phyloP scores from a whole-genome alignment of 2,797 vertebrate species.

The Glossophaga mutica region DNA sequence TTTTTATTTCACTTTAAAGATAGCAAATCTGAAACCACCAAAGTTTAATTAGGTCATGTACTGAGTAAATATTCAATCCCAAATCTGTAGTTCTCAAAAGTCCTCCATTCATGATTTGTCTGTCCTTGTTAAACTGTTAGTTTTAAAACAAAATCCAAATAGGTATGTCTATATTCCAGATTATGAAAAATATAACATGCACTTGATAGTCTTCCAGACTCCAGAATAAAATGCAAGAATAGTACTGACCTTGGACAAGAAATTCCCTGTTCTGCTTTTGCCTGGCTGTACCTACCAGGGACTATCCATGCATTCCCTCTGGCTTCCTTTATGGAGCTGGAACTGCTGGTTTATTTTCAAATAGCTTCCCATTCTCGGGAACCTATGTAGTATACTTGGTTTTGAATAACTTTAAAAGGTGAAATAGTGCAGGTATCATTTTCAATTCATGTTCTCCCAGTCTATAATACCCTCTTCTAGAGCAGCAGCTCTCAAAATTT shows the following conservation, averaged over 20 bases:
- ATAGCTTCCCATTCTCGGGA: not conserved
- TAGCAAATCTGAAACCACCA: not conserved
- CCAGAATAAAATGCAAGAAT: not conserved
- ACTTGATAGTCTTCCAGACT: not conserved
- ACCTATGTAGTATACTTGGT: not conserved
- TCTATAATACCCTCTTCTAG: not conserved
- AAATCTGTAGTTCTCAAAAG: not conserved
- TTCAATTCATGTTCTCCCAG: not conserved
- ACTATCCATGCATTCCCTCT: not conserved
- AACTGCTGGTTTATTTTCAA: not conserved
- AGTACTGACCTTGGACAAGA: not conserved
- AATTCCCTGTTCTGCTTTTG: not conserved
- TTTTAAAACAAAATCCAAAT: not conserved
- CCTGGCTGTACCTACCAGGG: not conserved
- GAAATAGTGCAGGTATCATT: not conserved
- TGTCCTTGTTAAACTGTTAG: not conserved
- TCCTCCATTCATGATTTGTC: not conserved
- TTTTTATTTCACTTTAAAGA: conserved; percentile 24
- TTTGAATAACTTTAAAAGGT: conserved; percentile 31
- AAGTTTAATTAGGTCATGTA: not conserved
- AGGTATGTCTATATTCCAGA: not conserved
- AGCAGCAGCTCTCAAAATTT: not conserved
- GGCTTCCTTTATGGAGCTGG: not conserved
- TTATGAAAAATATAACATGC: not conserved
- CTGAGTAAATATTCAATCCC: not conserved